phyloP scores from a whole-genome alignment of 2,113 vertebrate genomes.

The Bettongia penicillata region DNA sequence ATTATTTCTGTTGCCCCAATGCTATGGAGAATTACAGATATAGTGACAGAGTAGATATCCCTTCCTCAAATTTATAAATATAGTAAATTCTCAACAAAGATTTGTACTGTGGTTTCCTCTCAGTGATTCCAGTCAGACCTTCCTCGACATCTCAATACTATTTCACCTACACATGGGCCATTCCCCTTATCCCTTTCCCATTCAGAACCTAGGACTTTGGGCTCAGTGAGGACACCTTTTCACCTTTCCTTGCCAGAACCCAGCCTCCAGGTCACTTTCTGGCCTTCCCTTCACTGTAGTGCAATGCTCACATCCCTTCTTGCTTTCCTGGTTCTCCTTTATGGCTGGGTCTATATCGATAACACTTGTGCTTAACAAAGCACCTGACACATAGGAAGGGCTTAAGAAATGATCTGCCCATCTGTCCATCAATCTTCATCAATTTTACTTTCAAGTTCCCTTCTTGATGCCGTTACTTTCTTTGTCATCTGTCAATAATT shows the following conservation, averaged over 20 bases:
- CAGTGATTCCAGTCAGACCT: background rate
- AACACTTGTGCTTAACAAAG: too few species aligned
- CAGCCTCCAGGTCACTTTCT: too few species aligned
- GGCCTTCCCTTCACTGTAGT: too few species aligned
- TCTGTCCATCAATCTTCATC: background rate
- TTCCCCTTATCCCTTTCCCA: background rate
- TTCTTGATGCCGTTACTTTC: background rate
- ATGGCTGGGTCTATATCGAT: too few species aligned
- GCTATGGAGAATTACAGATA: background rate
- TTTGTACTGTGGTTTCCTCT: background rate
- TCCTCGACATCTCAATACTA: background rate
- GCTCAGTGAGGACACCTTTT: too few species aligned
- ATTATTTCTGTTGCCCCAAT: background rate
- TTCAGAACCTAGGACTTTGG: background rate
- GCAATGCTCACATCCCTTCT: too few species aligned
- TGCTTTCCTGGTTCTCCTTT: too few species aligned
- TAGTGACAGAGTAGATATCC: background rate
- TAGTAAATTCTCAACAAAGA: background rate
- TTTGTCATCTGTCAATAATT: background rate
- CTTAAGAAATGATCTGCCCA: background rate
- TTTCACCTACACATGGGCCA: background rate
- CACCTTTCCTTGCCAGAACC: too few species aligned
- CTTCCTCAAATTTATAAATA: background rate
- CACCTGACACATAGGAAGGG: too few species aligned
- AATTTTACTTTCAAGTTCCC: background rate